Base-by-base conservation (phyloP, 2,113 vertebrate species). In the Catharus minimus region DNA sequence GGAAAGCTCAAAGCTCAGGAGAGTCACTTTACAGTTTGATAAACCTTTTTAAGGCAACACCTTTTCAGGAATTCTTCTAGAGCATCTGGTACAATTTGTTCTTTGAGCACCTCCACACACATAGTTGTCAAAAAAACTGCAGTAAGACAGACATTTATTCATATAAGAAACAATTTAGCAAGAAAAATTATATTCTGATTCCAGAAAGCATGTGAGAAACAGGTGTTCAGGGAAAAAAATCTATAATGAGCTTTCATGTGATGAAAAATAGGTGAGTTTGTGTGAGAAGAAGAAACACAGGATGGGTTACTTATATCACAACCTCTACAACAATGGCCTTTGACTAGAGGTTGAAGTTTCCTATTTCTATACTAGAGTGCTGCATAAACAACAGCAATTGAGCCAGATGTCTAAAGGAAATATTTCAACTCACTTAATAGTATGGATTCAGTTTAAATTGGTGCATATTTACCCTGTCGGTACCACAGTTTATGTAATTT, bases 21-120 rank as follows among this genome's bases (percentile, higher is more conserved):
- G 10, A 76, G 15, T 36, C 44, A 68, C 21, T 82, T 72, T 32
- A 62, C 19, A 76, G 36, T 65, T 80, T 50, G 67, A 53, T 28
- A 86, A 88, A 22, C 23, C 38, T 74, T 90, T 73, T 71, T 21
- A 88, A 79, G 44, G 4, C 27, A 86, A 44, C 26, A 69, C 24
- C 57, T 71, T 90, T 38, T 58, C 52, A 88, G 16, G 49, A 46
- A 55, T 86, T 94, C 61, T 89, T 93, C 73, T 38, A 62, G 13
- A 87, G 52, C 65, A 61, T 39, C 50, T 74, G 33, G 46, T 57
- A 65, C 38, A 68, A 84, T 36, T 5, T 7, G 1, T 69, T 33
- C 41, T 74, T 68, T 39, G 21, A 66, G 69, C n/a, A 82, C 58
- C 12, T 32, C 84, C 55, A 77, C 9, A 20, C 20, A 56, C 3